A percentile compares a stretch with the other conserved stretches of the same genome.
phyloP scores from a whole-genome alignment of 2,888 invertebrate genomes.

The Temnothorax rugatulus region DNA sequence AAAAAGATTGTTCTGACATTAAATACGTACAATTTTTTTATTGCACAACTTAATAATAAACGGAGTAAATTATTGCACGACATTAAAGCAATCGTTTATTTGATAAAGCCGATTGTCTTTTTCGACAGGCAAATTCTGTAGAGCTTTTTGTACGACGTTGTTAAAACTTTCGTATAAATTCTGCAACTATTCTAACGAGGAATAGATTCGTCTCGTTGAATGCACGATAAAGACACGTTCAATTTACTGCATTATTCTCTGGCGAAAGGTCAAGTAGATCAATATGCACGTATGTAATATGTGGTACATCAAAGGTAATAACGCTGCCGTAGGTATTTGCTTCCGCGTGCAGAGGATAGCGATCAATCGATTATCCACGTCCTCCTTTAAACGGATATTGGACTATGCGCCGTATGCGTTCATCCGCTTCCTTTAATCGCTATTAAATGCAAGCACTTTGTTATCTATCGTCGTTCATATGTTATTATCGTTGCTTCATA shows the following conservation, averaged over 20 bases:
- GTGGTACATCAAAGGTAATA: slow-evolving; percentile 72
- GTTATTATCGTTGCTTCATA: background rate
- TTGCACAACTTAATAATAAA: background rate
- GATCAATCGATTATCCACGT: slow-evolving; percentile 69
- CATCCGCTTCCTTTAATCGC: slow-evolving; percentile 3
- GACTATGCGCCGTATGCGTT: slow-evolving; percentile 31
- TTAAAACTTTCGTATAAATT: slow-evolving; percentile 67
- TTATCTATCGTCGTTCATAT: background rate
- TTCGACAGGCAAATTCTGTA: background rate
- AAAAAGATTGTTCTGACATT: slow-evolving; percentile 33
- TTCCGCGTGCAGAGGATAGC: slow-evolving; percentile 40
- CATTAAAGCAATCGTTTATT: background rate
- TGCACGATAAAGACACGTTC: slow-evolving; percentile 58
- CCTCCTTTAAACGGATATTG: slow-evolving; percentile 71
- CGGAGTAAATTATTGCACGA: background rate
- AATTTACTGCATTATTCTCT: slow-evolving; percentile 56
- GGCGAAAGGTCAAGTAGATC: slow-evolving; percentile 60
- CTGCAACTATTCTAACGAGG: slow-evolving; percentile 69
- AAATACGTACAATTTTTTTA: slow-evolving; percentile 27
- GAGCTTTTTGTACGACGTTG: slow-evolving; percentile 24
- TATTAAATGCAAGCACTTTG: slow-evolving; percentile 14
- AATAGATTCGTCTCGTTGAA: slow-evolving; percentile 57
- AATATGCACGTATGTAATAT: slow-evolving; percentile 62
- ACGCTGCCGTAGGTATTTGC: slow-evolving; percentile 68
- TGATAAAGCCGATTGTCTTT: background rate